Conservation (phyloP, 2,797 vertebrate species). For the Thunnus albacares region DNA sequence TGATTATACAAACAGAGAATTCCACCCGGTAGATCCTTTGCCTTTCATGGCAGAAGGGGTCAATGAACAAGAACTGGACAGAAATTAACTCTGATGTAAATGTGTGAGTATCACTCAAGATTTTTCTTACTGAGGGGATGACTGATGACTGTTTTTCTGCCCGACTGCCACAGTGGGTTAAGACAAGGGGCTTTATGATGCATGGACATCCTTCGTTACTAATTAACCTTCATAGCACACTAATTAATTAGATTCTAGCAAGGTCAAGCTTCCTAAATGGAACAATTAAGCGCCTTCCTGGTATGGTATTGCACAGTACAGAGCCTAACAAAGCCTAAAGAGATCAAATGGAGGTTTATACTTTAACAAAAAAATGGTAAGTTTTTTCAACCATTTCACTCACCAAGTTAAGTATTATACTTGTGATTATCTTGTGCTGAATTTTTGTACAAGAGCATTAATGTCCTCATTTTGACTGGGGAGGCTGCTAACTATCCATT, state of each 20-base stretch:
- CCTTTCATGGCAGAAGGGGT: conserved; percentile 62
- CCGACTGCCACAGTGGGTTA: conserved; percentile 83
- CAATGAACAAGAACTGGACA: conserved; percentile 61
- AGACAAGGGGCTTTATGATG: conserved; percentile 85
- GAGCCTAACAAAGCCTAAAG: conserved; percentile 43
- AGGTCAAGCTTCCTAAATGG: conserved; percentile 86
- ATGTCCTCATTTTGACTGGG: neutral
- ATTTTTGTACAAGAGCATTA: neutral
- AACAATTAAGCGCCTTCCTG: conserved; percentile 81
- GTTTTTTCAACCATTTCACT: conserved; percentile 8
- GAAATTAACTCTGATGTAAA: conserved; percentile 68
- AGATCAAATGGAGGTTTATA: conserved; percentile 11
- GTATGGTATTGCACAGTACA: conserved; percentile 59
- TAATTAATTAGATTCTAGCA: conserved; percentile 88
- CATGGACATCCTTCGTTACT: conserved; percentile 86
- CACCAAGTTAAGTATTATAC: neutral
- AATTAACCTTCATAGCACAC: conserved; percentile 89
- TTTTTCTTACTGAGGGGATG: conserved; percentile 61
- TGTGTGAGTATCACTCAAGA: conserved; percentile 62
- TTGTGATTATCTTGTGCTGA: neutral
- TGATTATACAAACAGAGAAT: conserved; percentile 68
- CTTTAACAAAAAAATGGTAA: neutral
- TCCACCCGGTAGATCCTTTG: conserved; percentile 63
- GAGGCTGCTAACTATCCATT: neutral
- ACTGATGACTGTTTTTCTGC: conserved; percentile 82